Percentiles rank a stretch among this genome's conserved stretches.
Evolutionary conservation across 2,113 vertebrate species (phyloP).

Genomic region (Triplophysa dalaica): DNA sequence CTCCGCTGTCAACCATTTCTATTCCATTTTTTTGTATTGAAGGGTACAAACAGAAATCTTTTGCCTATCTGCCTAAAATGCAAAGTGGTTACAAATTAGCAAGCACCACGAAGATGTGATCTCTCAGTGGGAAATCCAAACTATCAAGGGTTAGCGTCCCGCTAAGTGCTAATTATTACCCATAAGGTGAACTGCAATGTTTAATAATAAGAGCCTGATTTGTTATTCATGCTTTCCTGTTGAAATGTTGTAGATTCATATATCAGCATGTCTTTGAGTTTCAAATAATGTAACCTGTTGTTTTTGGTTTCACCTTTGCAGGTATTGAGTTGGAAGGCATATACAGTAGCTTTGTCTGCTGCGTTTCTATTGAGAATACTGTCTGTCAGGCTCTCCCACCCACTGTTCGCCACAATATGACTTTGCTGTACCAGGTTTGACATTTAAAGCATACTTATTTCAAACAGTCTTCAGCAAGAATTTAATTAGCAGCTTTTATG

Average conservation of each 20-base stretch:
- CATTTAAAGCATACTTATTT: conserved; percentile 38
- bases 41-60: no score
- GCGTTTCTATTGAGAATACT: conserved; percentile 8
- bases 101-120: conserved; percentile 3
- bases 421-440: conserved; percentile 13
- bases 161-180: conserved; percentile 21
- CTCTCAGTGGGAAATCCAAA: conserved; percentile 23
- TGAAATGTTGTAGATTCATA: background rate
- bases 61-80: conserved; percentile 15
- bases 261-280: background rate
- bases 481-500: background rate
- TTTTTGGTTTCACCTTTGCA: background rate
- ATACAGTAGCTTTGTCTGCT: background rate
- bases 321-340: background rate
- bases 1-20: conserved; percentile 8
- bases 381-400: background rate
- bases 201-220: conserved; percentile 21
- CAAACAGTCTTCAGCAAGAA: conserved; percentile 12
- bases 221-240: conserved; percentile 16
- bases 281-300: background rate
- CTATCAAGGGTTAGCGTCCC: background rate
- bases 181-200: background rate
- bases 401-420: background rate
- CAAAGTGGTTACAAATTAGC: background rate
- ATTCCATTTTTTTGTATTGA: background rate